phyloP scores from a whole-genome alignment of 2,797 vertebrate species.

The Menidia menidia region DNA sequence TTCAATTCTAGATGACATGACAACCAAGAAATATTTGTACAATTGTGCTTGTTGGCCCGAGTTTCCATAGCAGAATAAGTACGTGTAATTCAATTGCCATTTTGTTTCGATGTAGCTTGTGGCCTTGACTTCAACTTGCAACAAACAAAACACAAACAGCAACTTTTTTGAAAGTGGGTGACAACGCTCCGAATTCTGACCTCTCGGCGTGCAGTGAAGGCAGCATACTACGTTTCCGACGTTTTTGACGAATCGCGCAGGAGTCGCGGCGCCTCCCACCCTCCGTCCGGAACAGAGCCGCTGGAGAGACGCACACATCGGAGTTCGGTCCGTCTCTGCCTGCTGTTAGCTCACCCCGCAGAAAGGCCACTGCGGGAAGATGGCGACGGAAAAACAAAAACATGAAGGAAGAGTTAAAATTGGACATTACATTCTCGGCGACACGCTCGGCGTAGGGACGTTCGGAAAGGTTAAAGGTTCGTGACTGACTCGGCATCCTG shows the following conservation, averaged over 20 bases:
- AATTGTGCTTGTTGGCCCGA: too few species aligned
- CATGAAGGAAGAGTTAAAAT: slow-evolving; percentile 97
- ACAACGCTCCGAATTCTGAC: background rate
- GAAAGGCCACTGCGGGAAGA: slow-evolving; percentile 90
- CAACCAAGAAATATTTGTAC: too few species aligned
- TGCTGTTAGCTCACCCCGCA: slow-evolving; percentile 64
- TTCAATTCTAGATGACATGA: too few species aligned
- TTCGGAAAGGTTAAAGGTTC: slow-evolving; percentile 97
- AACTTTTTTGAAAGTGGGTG: background rate
- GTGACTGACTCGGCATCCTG: slow-evolving; percentile 39
- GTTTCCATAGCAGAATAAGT: too few species aligned
- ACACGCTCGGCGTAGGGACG: slow-evolving; percentile 95
- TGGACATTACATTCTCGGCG: slow-evolving; percentile 94
- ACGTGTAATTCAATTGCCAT: too few species aligned
- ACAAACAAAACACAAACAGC: background rate
- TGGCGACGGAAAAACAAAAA: slow-evolving; percentile 97
- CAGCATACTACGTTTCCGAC: slow-evolving; percentile 46
- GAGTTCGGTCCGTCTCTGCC: slow-evolving; percentile 61
- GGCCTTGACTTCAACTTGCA: background rate
- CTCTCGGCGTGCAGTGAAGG: slow-evolving; percentile 42
- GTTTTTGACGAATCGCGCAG: slow-evolving; percentile 49
- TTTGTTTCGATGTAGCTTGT: background rate
- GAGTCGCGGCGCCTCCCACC: slow-evolving; percentile 55
- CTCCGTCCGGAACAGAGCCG: slow-evolving; percentile 35
- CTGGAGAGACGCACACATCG: slow-evolving; percentile 50